These are phyloP conservation scores for Trichonephila clavipes DNA, from an alignment of 1,140 invertebrate genomes.

Conservation along the genomic window DNA sequence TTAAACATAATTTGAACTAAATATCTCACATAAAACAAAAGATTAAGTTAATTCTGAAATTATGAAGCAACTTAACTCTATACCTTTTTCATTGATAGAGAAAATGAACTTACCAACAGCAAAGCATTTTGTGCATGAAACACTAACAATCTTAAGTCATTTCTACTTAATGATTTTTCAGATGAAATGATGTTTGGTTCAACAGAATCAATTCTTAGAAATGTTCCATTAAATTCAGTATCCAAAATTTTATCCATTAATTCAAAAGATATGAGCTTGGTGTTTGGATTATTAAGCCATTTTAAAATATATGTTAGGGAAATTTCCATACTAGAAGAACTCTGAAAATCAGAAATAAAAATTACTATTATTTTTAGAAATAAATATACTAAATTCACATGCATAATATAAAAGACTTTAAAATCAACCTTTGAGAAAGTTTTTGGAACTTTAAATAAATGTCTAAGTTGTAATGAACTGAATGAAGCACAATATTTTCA, in stretches of 20 bases:
- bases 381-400: no score
- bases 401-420: no score
- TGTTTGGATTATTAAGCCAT: conserved; percentile 24
- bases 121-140: conserved; percentile 27
- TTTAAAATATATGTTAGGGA: background rate
- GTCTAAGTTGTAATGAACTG: no score
- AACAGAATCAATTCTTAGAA: background rate
- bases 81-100: no score
- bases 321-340: background rate
- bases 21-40: background rate
- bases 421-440: no score
- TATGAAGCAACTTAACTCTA: no score
- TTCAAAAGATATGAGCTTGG: background rate
- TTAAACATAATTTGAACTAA: background rate
- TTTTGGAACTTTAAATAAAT: no score
- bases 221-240: background rate
- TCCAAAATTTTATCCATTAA: background rate
- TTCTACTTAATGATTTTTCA: background rate
- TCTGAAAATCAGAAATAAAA: conserved; percentile 22
- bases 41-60: no score
- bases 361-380: background rate
- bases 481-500: no score
- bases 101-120: background rate
- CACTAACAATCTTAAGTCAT: conserved; percentile 18
- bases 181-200: background rate